Evolutionary conservation across 2,797 vertebrate genomes (phyloP).

Genomic region (Myiothlypis chrysogaster): DNA sequence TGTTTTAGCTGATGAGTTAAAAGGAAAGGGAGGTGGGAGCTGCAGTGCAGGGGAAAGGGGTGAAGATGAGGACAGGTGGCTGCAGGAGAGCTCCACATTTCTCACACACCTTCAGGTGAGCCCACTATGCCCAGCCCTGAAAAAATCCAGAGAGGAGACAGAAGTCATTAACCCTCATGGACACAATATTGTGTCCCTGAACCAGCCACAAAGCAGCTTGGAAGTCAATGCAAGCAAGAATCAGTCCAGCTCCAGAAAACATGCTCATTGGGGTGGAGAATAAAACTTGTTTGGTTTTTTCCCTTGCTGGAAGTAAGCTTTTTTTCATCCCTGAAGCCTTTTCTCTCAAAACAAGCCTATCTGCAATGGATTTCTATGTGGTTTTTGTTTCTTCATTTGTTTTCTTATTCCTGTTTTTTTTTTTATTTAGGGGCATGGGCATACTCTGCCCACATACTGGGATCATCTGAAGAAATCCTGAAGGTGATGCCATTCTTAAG

Average conservation of each 20-base stretch:
- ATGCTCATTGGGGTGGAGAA: not conserved
- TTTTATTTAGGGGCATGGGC: not conserved
- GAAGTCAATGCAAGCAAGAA: not conserved
- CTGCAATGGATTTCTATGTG: not conserved
- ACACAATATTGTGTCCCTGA: not conserved
- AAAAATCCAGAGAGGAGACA: not conserved
- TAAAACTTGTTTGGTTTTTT: not conserved
- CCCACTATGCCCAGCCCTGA: accelerated
- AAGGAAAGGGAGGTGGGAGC: not conserved
- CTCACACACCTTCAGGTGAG: not conserved
- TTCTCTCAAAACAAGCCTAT: not conserved
- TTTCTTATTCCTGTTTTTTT: not conserved
- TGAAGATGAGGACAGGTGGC: not conserved
- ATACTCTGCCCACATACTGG: not conserved
- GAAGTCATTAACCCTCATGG: not conserved
- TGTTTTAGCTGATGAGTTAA: not conserved
- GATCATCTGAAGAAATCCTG: not conserved
- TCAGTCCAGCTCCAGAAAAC: not conserved
- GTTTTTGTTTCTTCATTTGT: not conserved
- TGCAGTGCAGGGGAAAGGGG: accelerated
- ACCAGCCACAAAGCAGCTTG: accelerated
- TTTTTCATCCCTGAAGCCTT: not conserved
- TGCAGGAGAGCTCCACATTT: not conserved
- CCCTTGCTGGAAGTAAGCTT: not conserved
- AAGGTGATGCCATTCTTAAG: not conserved